phyloP scores from a whole-genome alignment of 2,888 invertebrate genomes.

The Nymphalis c-album region DNA sequence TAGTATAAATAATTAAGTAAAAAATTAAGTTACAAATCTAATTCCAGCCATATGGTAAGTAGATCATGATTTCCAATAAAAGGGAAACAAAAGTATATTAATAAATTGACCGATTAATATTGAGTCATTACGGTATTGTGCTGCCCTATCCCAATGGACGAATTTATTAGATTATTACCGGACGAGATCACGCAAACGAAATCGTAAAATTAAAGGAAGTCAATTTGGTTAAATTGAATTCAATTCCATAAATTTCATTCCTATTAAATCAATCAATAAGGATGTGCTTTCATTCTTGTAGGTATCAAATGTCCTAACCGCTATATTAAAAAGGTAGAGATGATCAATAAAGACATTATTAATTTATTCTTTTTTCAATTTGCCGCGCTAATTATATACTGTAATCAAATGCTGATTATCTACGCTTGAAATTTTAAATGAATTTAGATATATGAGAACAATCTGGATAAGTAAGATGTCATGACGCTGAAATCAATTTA shows the following conservation, averaged over 20 bases:
- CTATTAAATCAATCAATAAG: constrained; percentile 26
- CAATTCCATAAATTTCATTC: constrained; percentile 65
- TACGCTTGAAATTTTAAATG: background rate
- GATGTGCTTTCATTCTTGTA: background rate
- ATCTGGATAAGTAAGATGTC: constrained; percentile 50
- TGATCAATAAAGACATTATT: background rate
- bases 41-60: constrained; percentile 25
- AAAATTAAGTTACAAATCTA: background rate
- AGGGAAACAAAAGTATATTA: constrained; percentile 39
- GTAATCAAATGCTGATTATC: background rate
- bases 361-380: constrained; percentile 2
- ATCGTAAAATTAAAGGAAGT: constrained; percentile 78
- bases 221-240: constrained; percentile 74
- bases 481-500: constrained; percentile 52
- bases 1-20: background rate
- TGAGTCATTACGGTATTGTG: constrained; percentile 59
- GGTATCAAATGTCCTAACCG: background rate
- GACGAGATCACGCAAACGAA: constrained; percentile 79
- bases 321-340: background rate
- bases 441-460: constrained; percentile 21
- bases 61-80: constrained; percentile 34
- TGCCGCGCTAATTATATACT: background rate
- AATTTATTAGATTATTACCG: constrained; percentile 78
- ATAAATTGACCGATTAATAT: constrained; percentile 60
- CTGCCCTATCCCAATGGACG: constrained; percentile 71